Evolutionary conservation across 2,888 invertebrate species (phyloP), one percentile per base, ranked within the genome.

Genomic region (Gandaritis pyraliata): DNA sequence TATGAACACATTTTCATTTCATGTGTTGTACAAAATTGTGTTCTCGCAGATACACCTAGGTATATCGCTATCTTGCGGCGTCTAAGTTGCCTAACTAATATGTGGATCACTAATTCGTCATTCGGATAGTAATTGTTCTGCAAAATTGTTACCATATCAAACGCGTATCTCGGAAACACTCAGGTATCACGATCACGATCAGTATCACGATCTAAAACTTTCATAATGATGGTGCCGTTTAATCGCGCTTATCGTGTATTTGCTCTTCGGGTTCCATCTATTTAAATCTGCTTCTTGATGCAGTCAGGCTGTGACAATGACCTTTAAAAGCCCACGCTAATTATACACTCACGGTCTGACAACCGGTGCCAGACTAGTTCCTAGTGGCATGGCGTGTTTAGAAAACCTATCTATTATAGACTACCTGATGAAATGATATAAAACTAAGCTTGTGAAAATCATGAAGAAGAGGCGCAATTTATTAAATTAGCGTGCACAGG

Each of bases 271-370:
- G 66, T 68, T 74, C 66, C 73, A 18, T 52, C 56, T 82, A 83
- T 83, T 86, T 79, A 80, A 82, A 77, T 81, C 78, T 80, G 76
- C 80, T 81, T 81, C 77, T 78, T 73, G 77, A 77, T 80, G 80
- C 78, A 77, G 75, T 78, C 77, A 81, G 81, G 83, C 87, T 85
- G 85, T 80, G 91, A 92, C 91, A 91, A 90, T 92, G 91, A 90
- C 90, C 91, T 90, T 88, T 89, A 77, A 73, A 78, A 82, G 83
- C 90, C 90, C 89, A 90, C 90, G 90, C 90, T 91, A 92, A 91
- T 90, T 89, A 91, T 91, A 91, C 76, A 79, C 81, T 59, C 79
- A 77, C 80, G 78, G 79, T 77, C 80, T 78, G 76, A 78, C 80
- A 76, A 78, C 81, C 80, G 77, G 76, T 78, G 81, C 80, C 81